These are phyloP conservation scores for Tineola bisselliella DNA, from an alignment of 2,888 invertebrate genomes.

Conservation along the genomic window DNA sequence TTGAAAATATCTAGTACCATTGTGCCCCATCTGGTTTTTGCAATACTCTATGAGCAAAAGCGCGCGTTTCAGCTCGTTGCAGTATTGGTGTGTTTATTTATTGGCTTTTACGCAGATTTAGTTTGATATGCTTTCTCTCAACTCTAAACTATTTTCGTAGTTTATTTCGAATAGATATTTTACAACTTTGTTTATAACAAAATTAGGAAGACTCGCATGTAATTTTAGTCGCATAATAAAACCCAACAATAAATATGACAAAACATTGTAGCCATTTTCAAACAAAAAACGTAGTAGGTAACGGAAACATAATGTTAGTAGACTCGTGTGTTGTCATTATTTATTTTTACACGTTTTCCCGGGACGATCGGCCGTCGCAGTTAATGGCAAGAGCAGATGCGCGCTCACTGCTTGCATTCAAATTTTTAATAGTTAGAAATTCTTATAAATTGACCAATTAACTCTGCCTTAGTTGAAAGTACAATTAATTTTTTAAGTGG, in stretches of 20 bases:
- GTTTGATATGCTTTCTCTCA: too few species aligned
- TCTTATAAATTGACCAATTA: neutral
- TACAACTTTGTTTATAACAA: too few species aligned
- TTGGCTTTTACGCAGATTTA: too few species aligned
- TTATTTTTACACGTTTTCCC: slow-evolving; percentile 14
- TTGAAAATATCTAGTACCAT: too few species aligned
- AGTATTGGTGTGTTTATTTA: too few species aligned
- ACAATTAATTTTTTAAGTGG: neutral
- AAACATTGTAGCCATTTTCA: neutral
- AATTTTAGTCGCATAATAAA: neutral
- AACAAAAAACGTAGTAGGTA: neutral
- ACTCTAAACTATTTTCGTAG: too few species aligned
- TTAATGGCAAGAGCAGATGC: neutral
- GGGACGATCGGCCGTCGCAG: slow-evolving; percentile 6
- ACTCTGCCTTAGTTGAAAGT: neutral
- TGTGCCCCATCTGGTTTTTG: too few species aligned
- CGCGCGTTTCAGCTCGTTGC: too few species aligned
- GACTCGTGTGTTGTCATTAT: slow-evolving; percentile 13
- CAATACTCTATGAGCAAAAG: too few species aligned
- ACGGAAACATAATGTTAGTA: slow-evolving; percentile 5
- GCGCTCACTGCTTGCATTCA: neutral
- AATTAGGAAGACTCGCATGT: too few species aligned
- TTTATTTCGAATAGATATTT: too few species aligned
- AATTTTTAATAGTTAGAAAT: neutral
- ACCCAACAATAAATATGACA: neutral